Evolutionary conservation across 2,888 invertebrate species (phyloP).

Genomic region (Tholera decimalis): DNA sequence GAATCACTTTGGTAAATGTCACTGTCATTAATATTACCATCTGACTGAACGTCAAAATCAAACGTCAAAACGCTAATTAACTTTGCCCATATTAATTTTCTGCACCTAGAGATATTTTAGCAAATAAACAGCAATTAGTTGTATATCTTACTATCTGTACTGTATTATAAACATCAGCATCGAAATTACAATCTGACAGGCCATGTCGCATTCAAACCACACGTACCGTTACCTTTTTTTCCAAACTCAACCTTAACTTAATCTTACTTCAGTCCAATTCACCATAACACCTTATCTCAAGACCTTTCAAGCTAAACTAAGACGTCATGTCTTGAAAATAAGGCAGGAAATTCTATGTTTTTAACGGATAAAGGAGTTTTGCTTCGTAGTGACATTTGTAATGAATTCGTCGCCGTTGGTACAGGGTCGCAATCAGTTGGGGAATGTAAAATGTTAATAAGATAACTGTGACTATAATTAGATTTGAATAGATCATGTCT

Average conservation of each 20-base stretch:
- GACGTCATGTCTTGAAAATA: constrained; percentile 44
- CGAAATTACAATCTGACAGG: constrained; percentile 61
- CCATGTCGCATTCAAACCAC: constrained; percentile 54
- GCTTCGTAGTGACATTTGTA: constrained; percentile 67
- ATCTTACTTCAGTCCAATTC: constrained; percentile 45
- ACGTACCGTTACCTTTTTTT: constrained; percentile 42
- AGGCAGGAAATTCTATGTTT: constrained; percentile 48
- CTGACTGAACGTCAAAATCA: constrained; percentile 33
- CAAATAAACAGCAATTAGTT: constrained; percentile 65
- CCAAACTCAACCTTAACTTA: constrained; percentile 53
- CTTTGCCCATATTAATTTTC: constrained; percentile 61
- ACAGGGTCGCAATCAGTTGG: constrained; percentile 65
- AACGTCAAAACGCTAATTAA: constrained; percentile 45
- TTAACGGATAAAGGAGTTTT: constrained; percentile 51
- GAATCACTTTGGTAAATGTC: constrained; percentile 12
- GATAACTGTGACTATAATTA: constrained; percentile 48
- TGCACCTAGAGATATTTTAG: constrained; percentile 46
- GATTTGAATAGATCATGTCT: constrained; percentile 39
- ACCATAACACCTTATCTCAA: constrained; percentile 20
- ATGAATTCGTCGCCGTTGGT: constrained; percentile 66
- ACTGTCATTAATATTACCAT: constrained; percentile 37
- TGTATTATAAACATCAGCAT: constrained; percentile 60
- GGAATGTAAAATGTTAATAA: constrained; percentile 56
- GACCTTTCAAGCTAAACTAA: constrained; percentile 32
- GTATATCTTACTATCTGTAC: constrained; percentile 38